Percentiles rank a stretch among this genome's conserved stretches.
Evolutionary conservation across 2,888 invertebrate genomes (phyloP).

Genomic region (Erebia ligea): DNA sequence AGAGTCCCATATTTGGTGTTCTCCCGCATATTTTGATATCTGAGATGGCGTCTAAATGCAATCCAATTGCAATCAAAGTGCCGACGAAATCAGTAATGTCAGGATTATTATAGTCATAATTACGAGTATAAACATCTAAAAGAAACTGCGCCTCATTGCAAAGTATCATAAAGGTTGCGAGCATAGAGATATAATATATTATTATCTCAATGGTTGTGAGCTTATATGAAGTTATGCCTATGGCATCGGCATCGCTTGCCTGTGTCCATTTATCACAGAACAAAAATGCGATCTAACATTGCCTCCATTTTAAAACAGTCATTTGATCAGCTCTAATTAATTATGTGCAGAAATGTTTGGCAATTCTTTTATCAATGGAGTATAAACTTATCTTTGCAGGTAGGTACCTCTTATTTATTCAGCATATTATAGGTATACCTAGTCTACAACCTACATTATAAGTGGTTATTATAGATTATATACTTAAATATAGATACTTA

Average conservation of each 20-base stretch:
- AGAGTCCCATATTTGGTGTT: slow-evolving; percentile 51
- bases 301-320: background rate
- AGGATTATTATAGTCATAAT: background rate
- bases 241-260: background rate
- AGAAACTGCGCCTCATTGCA: background rate
- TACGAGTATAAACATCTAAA: background rate
- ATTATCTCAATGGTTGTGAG: no score
- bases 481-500: background rate
- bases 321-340: background rate
- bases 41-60: slow-evolving; percentile 53
- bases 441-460: background rate
- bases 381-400: background rate
- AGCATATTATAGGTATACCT: background rate
- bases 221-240: background rate
- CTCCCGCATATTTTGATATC: slow-evolving; percentile 53
- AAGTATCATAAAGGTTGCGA: background rate
- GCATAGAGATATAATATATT: no score
- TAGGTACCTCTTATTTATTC: background rate
- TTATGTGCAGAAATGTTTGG: background rate
- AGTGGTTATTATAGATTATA: background rate
- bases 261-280: background rate
- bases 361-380: background rate
- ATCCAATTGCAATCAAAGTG: slow-evolving; percentile 47
- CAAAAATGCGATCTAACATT: slow-evolving; percentile 4
- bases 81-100: slow-evolving; percentile 13